A percentile compares a stretch with the other conserved stretches of the same genome.
Evolutionary conservation across 2,113 vertebrate species (phyloP).

Genomic region (Pica pica): DNA sequence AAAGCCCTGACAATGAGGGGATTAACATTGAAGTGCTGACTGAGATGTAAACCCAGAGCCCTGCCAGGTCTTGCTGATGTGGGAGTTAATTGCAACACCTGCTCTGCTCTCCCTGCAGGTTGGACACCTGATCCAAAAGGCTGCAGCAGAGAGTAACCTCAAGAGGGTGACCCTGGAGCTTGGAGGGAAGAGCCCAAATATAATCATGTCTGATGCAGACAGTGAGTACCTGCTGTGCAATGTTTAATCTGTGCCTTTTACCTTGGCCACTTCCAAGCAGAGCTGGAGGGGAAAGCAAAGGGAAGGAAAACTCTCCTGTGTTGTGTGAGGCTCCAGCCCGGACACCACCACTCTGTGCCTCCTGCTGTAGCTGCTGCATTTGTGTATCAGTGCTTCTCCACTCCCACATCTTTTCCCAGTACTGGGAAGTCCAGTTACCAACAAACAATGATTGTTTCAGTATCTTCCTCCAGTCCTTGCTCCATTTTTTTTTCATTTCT

Average conservation of each 20-base stretch:
- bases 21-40: neutral
- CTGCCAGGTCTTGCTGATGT: neutral
- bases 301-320: neutral
- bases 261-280: neutral
- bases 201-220: slow-evolving; percentile 91
- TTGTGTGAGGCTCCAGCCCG: neutral
- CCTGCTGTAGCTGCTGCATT: neutral
- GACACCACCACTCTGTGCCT: neutral
- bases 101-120: slow-evolving; percentile 71
- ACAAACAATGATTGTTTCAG: neutral
- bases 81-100: neutral
- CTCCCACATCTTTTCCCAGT: neutral
- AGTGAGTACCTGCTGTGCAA: slow-evolving; percentile 63
- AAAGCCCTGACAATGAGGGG: neutral
- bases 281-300: neutral
- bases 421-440: neutral
- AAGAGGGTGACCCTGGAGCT: slow-evolving; percentile 96
- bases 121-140: slow-evolving; percentile 89
- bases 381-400: neutral
- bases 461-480: neutral
- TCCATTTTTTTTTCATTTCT: neutral
- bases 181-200: slow-evolving; percentile 96
- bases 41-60: neutral
- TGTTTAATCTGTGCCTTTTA: neutral
- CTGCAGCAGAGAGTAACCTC: slow-evolving; percentile 88